A percentile compares a stretch with the other conserved stretches of the same genome.
phyloP scores from a whole-genome alignment of 1,140 invertebrate species.

The Metaphire vulgaris region DNA sequence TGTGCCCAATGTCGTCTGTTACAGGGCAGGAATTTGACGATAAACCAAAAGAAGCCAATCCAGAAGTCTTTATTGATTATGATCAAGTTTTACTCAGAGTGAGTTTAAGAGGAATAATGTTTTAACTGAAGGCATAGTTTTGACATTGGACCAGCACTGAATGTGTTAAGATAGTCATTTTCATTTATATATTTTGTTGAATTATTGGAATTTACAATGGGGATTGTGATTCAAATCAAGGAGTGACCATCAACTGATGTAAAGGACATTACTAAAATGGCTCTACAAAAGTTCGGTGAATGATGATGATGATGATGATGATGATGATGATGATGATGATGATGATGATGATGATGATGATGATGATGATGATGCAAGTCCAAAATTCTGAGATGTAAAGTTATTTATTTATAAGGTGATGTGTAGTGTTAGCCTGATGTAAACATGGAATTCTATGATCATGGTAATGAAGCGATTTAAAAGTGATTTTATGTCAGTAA shows the following conservation, averaged over 20 bases:
- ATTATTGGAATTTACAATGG: background rate
- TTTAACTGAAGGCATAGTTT: background rate
- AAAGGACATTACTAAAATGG: too few species aligned
- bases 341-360: slow-evolving; percentile 12
- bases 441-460: too few species aligned
- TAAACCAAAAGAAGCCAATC: slow-evolving; percentile 54
- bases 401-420: too few species aligned
- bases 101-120: slow-evolving; percentile 11
- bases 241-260: too few species aligned
- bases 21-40: slow-evolving; percentile 42
- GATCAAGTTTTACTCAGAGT: slow-evolving; percentile 72
- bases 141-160: background rate
- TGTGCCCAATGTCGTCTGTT: too few species aligned
- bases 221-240: too few species aligned
- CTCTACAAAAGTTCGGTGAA: too few species aligned
- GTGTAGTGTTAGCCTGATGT: too few species aligned
- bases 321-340: slow-evolving; percentile 15
- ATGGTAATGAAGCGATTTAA: too few species aligned
- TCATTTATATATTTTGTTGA: background rate
- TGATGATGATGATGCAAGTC: background rate
- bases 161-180: background rate
- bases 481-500: too few species aligned
- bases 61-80: slow-evolving; percentile 63
- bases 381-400: too few species aligned
- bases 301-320: slow-evolving; percentile 10